phyloP scores from a whole-genome alignment of 2,113 vertebrate genomes.

The Hippocampus barbouri region DNA sequence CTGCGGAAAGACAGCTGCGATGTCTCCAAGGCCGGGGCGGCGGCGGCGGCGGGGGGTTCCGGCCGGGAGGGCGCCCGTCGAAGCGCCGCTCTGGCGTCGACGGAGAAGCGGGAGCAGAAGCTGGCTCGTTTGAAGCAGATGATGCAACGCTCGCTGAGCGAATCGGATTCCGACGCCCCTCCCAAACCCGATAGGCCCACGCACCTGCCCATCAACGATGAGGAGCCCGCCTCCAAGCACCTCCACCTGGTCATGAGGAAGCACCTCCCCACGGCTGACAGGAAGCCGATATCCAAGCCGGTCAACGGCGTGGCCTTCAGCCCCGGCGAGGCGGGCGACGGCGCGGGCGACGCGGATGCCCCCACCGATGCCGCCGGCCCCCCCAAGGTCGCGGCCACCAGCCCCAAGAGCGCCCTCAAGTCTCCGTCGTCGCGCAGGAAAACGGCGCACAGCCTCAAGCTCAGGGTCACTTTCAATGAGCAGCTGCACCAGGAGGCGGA shows the following conservation, averaged over 20 bases:
- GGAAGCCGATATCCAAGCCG: slow-evolving; percentile 83
- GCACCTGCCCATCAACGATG: slow-evolving; percentile 84
- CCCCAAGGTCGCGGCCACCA: slow-evolving; percentile 69
- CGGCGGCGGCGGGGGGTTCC: slow-evolving; percentile 66
- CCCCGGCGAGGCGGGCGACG: slow-evolving; percentile 78
- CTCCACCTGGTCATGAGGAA: slow-evolving; percentile 82
- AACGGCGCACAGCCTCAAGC: slow-evolving; percentile 90
- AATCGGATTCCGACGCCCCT: slow-evolving; percentile 84
- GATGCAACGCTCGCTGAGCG: slow-evolving; percentile 89
- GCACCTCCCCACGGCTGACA: slow-evolving; percentile 72
- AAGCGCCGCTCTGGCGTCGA: slow-evolving; percentile 56
- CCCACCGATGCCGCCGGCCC: slow-evolving; percentile 70
- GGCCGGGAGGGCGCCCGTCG: slow-evolving; percentile 47
- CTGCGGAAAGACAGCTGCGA: slow-evolving; percentile 75
- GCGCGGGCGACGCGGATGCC: slow-evolving; percentile 67
- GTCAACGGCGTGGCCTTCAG: slow-evolving; percentile 80
- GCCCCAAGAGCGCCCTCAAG: slow-evolving; percentile 97
- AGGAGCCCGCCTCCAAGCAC: slow-evolving; percentile 72
- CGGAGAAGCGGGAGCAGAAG: slow-evolving; percentile 85
- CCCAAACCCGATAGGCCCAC: slow-evolving; percentile 76
- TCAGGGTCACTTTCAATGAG: slow-evolving; percentile 96
- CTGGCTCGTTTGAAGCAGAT: slow-evolving; percentile 86
- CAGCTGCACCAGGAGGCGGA: slow-evolving; percentile 81
- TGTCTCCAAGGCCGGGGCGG: slow-evolving; percentile 89
- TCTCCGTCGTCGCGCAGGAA: slow-evolving; percentile 93